These are phyloP conservation scores for Cossypha dichroa DNA, from an alignment of 2,797 vertebrate genomes.

Conservation along the genomic window DNA sequence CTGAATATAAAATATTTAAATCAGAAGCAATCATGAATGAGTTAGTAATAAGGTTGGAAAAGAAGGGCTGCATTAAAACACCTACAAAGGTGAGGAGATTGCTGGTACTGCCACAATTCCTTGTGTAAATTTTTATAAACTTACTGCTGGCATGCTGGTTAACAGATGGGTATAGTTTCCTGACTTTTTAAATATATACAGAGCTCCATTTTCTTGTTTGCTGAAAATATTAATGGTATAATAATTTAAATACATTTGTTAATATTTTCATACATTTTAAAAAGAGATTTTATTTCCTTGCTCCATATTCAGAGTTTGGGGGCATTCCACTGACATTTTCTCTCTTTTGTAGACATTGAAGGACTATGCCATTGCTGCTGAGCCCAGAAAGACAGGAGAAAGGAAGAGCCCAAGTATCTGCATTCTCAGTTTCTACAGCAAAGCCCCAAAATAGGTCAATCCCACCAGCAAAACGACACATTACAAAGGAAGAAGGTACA, in stretches of 20 bases:
- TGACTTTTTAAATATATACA: neutral
- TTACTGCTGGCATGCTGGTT: neutral
- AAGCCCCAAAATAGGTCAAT: neutral
- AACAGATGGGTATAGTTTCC: neutral
- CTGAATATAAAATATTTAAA: neutral
- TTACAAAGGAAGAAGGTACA: neutral
- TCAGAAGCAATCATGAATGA: neutral
- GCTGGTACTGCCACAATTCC: neutral
- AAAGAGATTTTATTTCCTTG: neutral
- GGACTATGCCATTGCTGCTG: neutral
- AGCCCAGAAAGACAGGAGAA: neutral
- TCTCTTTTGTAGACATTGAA: neutral
- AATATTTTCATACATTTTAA: neutral
- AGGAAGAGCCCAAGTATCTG: neutral
- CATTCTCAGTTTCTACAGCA: neutral
- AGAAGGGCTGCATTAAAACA: neutral
- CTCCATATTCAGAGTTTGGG: neutral
- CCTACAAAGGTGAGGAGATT: neutral
- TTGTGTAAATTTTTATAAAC: neutral
- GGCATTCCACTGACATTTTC: neutral
- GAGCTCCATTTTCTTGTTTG: neutral
- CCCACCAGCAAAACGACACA: neutral
- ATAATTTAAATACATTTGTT: neutral
- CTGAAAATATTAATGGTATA: neutral
- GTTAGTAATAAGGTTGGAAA: neutral